These are phyloP conservation scores for Drosophila mauritiana DNA, from an alignment of 1,140 invertebrate species.

Conservation along the genomic window DNA sequence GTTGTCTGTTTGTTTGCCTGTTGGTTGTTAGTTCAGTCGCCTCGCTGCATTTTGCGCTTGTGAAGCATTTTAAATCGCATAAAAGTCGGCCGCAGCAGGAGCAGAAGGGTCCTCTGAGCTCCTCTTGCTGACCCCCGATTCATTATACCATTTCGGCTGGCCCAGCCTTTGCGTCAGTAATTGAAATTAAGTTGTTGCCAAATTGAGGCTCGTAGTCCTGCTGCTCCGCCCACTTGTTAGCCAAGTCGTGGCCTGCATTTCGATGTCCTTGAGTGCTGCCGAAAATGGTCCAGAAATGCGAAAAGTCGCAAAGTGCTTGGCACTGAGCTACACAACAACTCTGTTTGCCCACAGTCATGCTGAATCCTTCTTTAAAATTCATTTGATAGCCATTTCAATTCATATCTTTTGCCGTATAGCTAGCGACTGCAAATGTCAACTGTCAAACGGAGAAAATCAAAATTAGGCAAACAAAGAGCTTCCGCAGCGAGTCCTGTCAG, in stretches of 20 bases:
- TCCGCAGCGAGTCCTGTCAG: conserved; percentile 45
- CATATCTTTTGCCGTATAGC: conserved; percentile 60
- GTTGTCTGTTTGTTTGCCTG: conserved; percentile 34
- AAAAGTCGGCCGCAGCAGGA: conserved; percentile 49
- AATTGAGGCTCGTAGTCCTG: conserved; percentile 30
- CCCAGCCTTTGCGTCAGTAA: conserved; percentile 50
- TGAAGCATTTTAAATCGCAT: conserved; percentile 72
- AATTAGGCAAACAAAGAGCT: conserved; percentile 70
- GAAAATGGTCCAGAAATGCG: conserved; percentile 7
- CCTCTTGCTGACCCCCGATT: conserved; percentile 18
- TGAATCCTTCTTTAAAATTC: conserved; percentile 1
- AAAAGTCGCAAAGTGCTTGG: conserved; percentile 18
- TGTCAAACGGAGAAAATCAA: conserved; percentile 72
- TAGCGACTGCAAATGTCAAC: conserved; percentile 72
- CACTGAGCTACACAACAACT: conserved; percentile 34
- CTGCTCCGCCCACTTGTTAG: conserved; percentile 21
- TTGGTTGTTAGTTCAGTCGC: conserved; percentile 54
- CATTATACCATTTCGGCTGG: conserved; percentile 52
- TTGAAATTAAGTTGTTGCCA: conserved; percentile 69
- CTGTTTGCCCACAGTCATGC: conserved; percentile 4
- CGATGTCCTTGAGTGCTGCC: conserved; percentile 35
- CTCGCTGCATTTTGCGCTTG: conserved; percentile 63
- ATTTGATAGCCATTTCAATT: conserved; percentile 33
- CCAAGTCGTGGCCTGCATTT: conserved; percentile 24
- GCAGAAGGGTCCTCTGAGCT: background rate